Evolutionary conservation across 2,888 invertebrate species (phyloP), one percentile per base, ranked within the genome.

Genomic region (Bombylius major): DNA sequence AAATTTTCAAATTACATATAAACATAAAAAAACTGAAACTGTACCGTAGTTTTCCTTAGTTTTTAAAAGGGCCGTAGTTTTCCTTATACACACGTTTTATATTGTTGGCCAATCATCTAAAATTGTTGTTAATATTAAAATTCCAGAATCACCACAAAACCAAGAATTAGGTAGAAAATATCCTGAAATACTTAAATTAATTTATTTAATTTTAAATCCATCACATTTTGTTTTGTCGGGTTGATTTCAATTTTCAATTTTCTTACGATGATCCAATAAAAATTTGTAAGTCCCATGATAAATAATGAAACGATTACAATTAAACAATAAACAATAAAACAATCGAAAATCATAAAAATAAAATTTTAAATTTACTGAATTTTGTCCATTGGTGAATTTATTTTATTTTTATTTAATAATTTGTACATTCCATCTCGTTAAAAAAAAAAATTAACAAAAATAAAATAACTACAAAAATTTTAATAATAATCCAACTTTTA

Each of bases 51-150:
- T n/a, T n/a, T n/a, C n/a, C n/a, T n/a, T n/a, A n/a, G n/a, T n/a
- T n/a, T n/a, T n/a, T n/a, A 39, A 79, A 79, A 68, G 87, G 88
- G 1, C 79, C 89, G 93, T 66, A 87, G 88, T 33, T 93, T 86
- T 72, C 94, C 93, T 0, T 82, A 86, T 13, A 93, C 92, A 1
- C 86, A 91, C 68, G 83, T 95, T 0, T 85, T 89, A 62, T 76
- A 90, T 91, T 87, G 79, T 87, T n/a, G 92, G 92, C 0, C 95
- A 95, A 71, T 83, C 87, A 0, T 96, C 96, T 70, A 83, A 84
- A 65, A 83, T 96, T 53, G 80, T 82, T 62, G 77, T 96, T 4
- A 79, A 86, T 51, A 76, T 96, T 54, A 92, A 94, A 67, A 86
- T 96, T 84, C 96, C 96, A 0, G 95, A 96, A 73, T 89, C 94